Conservation (phyloP, 2,797 vertebrate genomes). For the Sebastes minor region DNA sequence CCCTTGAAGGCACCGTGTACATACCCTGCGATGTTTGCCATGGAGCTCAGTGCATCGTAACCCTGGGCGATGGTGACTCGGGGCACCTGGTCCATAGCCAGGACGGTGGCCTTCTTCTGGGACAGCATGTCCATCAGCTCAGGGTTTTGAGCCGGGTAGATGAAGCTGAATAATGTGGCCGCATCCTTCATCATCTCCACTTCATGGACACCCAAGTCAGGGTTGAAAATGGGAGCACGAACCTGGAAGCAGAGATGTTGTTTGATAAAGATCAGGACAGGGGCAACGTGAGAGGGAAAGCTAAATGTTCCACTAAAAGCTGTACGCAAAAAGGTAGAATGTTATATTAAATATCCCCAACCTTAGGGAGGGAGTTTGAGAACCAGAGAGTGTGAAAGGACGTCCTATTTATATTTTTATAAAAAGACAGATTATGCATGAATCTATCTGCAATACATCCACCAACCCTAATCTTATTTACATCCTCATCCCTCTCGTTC, state of each 20-base stretch:
- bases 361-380: neutral
- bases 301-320: neutral
- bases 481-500: neutral
- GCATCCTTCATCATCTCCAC: conserved; percentile 82
- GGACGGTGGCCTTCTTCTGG: conserved; percentile 79
- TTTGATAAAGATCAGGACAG: neutral
- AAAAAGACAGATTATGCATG: neutral
- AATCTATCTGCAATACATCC: neutral
- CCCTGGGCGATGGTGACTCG: conserved; percentile 89
- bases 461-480: neutral
- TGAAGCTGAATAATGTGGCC: conserved; percentile 81
- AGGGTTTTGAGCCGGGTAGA: conserved; percentile 86
- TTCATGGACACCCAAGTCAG: conserved; percentile 78
- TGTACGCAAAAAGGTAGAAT: neutral
- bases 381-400: neutral
- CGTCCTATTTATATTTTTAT: neutral
- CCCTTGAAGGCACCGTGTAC: neutral
- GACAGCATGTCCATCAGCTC: conserved; percentile 81
- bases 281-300: neutral
- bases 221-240: conserved; percentile 84
- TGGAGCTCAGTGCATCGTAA: conserved; percentile 85
- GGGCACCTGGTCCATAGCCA: conserved; percentile 88
- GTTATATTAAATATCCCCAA: neutral
- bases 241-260: conserved; percentile 71
- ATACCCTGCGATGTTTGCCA: conserved; percentile 87